A percentile compares a stretch with the other conserved stretches of the same genome.
Evolutionary conservation across 2,888 invertebrate genomes (phyloP).

Genomic region (Epinotia demarniana): DNA sequence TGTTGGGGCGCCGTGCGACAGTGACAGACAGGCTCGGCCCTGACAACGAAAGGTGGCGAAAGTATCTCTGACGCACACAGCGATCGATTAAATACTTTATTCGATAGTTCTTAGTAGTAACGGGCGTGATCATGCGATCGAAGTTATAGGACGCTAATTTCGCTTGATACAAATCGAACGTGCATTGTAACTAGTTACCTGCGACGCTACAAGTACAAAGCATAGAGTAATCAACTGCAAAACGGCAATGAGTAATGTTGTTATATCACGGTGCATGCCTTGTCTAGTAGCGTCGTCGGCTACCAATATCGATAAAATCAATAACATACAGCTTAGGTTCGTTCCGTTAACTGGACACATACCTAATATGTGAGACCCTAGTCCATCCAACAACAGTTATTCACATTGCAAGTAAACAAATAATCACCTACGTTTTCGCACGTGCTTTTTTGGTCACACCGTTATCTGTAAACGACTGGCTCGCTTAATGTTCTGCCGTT

Average conservation of each 20-base stretch:
- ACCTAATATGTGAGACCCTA: slow-evolving; percentile 6
- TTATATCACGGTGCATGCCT: slow-evolving; percentile 34
- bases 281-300: slow-evolving; percentile 16
- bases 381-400: slow-evolving; percentile 23
- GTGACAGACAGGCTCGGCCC: slow-evolving; percentile 58
- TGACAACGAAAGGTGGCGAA: slow-evolving; percentile 80
- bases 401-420: slow-evolving; percentile 22
- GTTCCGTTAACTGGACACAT: slow-evolving; percentile 1
- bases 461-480: slow-evolving; percentile 32
- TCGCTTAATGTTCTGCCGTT: slow-evolving; percentile 28
- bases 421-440: slow-evolving; percentile 13
- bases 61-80: slow-evolving; percentile 69
- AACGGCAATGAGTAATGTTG: slow-evolving; percentile 30
- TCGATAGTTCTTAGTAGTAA: slow-evolving; percentile 51
- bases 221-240: slow-evolving; percentile 20
- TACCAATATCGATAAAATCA: slow-evolving; percentile 29
- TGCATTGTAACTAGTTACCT: slow-evolving; percentile 2
- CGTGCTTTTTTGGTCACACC: slow-evolving; percentile 35
- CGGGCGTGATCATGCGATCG: slow-evolving; percentile 29
- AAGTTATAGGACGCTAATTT: slow-evolving; percentile 36
- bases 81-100: slow-evolving; percentile 61
- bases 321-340: slow-evolving; percentile 29
- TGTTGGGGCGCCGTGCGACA: slow-evolving; percentile 11
- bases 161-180: slow-evolving; percentile 25
- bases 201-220: slow-evolving; percentile 13